Conservation (phyloP, 2,113 vertebrate species). For the Tor tambroides region DNA sequence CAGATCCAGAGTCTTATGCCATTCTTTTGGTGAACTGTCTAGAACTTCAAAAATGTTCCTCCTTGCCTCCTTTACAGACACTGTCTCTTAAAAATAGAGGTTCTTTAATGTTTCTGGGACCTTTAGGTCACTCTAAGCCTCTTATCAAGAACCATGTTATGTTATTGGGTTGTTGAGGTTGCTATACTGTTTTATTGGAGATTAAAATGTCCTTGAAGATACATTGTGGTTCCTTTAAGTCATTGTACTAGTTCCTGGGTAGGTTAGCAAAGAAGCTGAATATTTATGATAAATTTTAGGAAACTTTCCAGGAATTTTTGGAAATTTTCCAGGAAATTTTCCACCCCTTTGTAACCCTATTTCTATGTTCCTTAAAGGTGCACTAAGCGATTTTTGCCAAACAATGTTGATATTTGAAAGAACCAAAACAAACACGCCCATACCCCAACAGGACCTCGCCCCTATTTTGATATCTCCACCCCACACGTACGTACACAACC, state of each 20-base stretch:
- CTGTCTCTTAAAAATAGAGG: not conserved
- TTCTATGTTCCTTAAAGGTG: too few relatives aligned
- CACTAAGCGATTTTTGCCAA: too few relatives aligned
- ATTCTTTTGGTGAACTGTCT: not conserved
- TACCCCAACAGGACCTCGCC: too few relatives aligned
- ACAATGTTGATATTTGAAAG: too few relatives aligned
- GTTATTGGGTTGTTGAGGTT: not conserved
- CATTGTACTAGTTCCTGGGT: not conserved
- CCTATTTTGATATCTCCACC: too few relatives aligned
- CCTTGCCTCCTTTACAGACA: not conserved
- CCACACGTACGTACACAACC: too few relatives aligned
- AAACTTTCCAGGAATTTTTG: too few relatives aligned
- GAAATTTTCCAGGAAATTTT: not conserved
- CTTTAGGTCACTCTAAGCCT: not conserved
- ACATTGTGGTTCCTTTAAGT: not conserved
- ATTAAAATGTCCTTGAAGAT: not conserved
- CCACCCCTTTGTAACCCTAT: too few relatives aligned
- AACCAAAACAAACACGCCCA: too few relatives aligned
- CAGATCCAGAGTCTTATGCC: not conserved
- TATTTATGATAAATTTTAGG: too few relatives aligned
- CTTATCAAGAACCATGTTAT: not conserved
- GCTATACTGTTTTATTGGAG: not conserved
- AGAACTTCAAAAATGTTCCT: conserved; percentile 3
- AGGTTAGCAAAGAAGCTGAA: not conserved
- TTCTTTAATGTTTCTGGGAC: not conserved